Evolutionary conservation across 2,888 invertebrate genomes (phyloP).

Genomic region (Caenorhabditis sinica): DNA sequence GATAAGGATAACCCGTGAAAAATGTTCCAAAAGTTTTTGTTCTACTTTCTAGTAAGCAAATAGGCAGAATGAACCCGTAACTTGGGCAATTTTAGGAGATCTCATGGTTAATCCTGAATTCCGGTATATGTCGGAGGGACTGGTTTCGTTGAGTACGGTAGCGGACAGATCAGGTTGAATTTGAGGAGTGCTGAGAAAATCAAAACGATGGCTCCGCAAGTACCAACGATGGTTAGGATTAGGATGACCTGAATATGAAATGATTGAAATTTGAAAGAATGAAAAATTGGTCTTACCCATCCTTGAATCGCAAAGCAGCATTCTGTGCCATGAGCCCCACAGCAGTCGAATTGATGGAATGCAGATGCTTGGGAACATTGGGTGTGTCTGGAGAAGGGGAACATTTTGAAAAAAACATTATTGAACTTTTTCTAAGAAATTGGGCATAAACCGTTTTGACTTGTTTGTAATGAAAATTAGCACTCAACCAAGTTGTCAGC

Average conservation of each 20-base stretch:
- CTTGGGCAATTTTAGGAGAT: not conserved
- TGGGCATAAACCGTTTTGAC: too few relatives aligned
- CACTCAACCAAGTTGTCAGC: too few relatives aligned
- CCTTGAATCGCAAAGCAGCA: slow-evolving; percentile 82
- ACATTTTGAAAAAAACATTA: too few relatives aligned
- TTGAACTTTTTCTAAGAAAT: too few relatives aligned
- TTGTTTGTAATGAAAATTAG: too few relatives aligned
- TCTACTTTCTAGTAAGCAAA: too few relatives aligned
- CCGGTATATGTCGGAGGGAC: slow-evolving; percentile 44
- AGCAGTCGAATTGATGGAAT: slow-evolving; percentile 82
- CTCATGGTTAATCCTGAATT: slow-evolving; percentile 33
- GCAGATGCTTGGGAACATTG: slow-evolving; percentile 81
- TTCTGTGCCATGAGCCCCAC: slow-evolving; percentile 78
- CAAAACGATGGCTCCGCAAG: slow-evolving; percentile 62
- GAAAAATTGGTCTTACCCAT: slow-evolving; percentile 69
- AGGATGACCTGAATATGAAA: slow-evolving; percentile 68
- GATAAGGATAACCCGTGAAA: too few relatives aligned
- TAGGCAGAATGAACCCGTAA: not conserved
- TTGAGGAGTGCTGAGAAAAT: slow-evolving; percentile 67
- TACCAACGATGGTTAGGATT: slow-evolving; percentile 63
- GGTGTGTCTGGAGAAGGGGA: slow-evolving; percentile 74
- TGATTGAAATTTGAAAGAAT: not conserved
- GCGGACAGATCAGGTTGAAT: slow-evolving; percentile 65
- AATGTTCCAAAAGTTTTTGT: too few relatives aligned
- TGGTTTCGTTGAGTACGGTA: slow-evolving; percentile 34